Base-by-base conservation (phyloP, 2,888 invertebrate species). In the Palloptera scutellata region DNA sequence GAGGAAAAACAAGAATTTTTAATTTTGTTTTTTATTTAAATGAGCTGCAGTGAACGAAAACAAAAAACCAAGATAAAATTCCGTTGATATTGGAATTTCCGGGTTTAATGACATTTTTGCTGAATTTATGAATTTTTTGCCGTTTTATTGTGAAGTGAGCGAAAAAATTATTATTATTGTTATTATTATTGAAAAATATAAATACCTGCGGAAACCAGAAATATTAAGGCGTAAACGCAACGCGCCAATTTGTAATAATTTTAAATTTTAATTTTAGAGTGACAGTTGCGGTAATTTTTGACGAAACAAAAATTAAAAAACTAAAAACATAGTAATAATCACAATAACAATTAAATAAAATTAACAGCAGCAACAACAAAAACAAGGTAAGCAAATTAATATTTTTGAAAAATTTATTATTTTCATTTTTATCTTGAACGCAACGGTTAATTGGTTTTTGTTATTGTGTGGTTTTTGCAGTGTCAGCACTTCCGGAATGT, bases 31-130 rank as follows among this genome's bases (percentile, higher is more conserved):
- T 30, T 30, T 30, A 30, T 30, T 30, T 30, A 30, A 30, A 30
- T 30, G 30, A 30, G 6, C 30, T 30, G 30, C 30, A 30, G 30
- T 30, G 30, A 30, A 30, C 30, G 30, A 30, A 30, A 30, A 30
- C 30, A 30, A 30, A 30, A 30, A 30, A 30, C 2, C 30, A 30
- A 30, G 30, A 30, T 30, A 30, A 30, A 30, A 30, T 30, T 30
- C 30, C 30, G 30, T 30, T 30, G 30, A 4, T 30, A 30, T 30
- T 30, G 30, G 30, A 30, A 59, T 64, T 64, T 64, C 64, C 64
- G 64, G 64, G 64, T 64, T 64, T 64, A 64, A 59, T 59, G 64
- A 64, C 64, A 59, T 52, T 30, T 51, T 40, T 15, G 48, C 20
- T 52, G 58, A 52, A 51, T 59, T 59, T 52, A 64, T 58, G 52